These are phyloP conservation scores for Piprites chloris DNA, from an alignment of 2,113 vertebrate genomes.

Conservation along the genomic window DNA sequence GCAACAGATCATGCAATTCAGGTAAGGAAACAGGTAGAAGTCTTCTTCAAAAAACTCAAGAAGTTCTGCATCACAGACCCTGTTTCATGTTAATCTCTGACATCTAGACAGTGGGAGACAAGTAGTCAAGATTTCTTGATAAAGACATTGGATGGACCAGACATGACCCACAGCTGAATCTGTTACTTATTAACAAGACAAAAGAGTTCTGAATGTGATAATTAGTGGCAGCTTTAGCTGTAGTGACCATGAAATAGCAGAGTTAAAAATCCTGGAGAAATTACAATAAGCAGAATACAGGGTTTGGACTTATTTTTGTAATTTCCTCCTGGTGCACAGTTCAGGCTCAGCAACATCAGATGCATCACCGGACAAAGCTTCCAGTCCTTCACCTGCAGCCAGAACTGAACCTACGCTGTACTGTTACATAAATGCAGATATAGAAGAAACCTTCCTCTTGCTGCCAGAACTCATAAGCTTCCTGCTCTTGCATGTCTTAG, in stretches of 20 bases:
- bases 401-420: background rate
- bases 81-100: background rate
- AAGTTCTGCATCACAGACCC: background rate
- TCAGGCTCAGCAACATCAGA: background rate
- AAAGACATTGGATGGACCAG: background rate
- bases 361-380: background rate
- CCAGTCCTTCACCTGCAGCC: background rate
- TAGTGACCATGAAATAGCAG: background rate
- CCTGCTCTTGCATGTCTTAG: background rate
- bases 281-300: background rate
- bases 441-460: background rate
- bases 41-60: background rate
- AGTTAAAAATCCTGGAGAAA: background rate
- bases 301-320: background rate
- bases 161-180: background rate
- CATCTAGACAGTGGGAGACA: background rate
- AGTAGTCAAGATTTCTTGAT: background rate
- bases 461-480: background rate
- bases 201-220: background rate
- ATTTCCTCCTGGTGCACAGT: background rate
- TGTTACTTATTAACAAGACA: background rate
- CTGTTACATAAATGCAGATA: background rate
- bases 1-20: background rate
- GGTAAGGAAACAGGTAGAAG: background rate
- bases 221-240: background rate